Evolutionary conservation across 2,113 vertebrate genomes (phyloP), one percentile per base, ranked within the genome.

Genomic region (Pseudois nayaur): DNA sequence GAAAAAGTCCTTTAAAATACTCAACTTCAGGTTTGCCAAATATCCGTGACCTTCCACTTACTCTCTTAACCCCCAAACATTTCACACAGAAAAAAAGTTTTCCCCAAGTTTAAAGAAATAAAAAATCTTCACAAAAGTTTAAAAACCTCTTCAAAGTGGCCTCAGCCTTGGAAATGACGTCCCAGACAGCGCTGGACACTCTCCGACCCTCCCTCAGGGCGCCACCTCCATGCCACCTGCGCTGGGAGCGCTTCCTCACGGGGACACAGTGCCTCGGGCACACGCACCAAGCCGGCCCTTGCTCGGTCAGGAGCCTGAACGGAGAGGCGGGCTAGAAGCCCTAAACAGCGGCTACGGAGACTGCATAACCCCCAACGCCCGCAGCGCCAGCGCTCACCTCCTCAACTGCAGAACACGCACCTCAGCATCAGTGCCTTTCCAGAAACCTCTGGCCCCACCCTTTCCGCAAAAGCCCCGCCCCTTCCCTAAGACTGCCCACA

Each of bases 341-440:
- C 36, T 15, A 48, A 21, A 3, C 27, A 12, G 59, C 19, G 25
- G 5, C 27, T 29, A 13, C 21, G 6, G 1, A 31, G 2, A n/a
- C 55, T 1, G 40, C 5, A 48, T 13, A 13, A 15, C 3, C 50
- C 25, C 0, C 7, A 12, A 1, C 1, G 2, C 21, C 40, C 0
- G 0, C 40, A 4, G 7, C 3, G 15, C 5, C 33, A 1, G 0
- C 1, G 8, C 40, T 31, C 36, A 21, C 55, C 3, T 84, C 55
- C 2, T 84, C 36, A 43, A 40, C 62, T 29, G 5, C 0, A 1
- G 2, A 2, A 52, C 57, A 17, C 3, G 12, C 0, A 0, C 1
- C 59, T 50, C 52, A 4, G 1, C 8, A 2, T 7, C 21, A 15
- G 25, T 1, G 15, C 10, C 43, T 62, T 94, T 91, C 93, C 85